Percentiles rank a stretch among this genome's conserved stretches.
Evolutionary conservation across 2,113 vertebrate species (phyloP).

Genomic region (Phyllostomus hastatus): DNA sequence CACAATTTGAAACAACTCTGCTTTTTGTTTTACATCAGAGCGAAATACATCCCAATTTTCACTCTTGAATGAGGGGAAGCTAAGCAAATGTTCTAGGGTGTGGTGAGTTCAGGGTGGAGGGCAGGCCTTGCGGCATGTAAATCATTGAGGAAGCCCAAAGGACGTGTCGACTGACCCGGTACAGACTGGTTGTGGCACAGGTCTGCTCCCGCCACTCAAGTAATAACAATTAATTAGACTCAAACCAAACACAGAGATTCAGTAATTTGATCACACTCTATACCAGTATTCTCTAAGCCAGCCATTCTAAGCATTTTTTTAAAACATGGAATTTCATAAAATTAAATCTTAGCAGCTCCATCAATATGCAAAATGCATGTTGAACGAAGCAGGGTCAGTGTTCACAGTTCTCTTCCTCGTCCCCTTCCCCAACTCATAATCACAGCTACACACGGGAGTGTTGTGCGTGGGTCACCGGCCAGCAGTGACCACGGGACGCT

Average conservation of each 20-base stretch:
- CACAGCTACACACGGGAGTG: not conserved
- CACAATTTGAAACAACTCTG: not conserved
- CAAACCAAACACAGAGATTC: not conserved
- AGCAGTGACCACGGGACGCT: too few relatives aligned
- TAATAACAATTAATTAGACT: conserved; percentile 3
- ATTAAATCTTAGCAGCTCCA: not conserved
- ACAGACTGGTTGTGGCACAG: not conserved
- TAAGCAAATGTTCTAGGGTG: not conserved
- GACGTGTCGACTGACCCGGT: not conserved
- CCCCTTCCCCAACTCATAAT: not conserved
- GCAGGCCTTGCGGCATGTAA: not conserved
- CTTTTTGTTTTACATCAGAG: not conserved
- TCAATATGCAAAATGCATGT: not conserved
- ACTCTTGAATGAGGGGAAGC: fast-evolving
- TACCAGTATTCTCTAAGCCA: not conserved
- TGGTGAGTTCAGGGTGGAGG: not conserved
- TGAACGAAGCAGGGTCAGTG: not conserved
- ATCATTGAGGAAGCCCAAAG: not conserved
- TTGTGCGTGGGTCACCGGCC: too few relatives aligned
- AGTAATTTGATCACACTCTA: not conserved
- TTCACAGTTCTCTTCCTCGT: fast-evolving
- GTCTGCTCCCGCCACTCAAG: not conserved
- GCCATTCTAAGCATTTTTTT: not conserved
- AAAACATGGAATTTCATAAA: not conserved
- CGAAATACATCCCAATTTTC: not conserved